Percentiles rank a stretch among this genome's conserved stretches.
Conservation (phyloP, 2,797 vertebrate species). For the Periophthalmus magnuspinnatus region DNA sequence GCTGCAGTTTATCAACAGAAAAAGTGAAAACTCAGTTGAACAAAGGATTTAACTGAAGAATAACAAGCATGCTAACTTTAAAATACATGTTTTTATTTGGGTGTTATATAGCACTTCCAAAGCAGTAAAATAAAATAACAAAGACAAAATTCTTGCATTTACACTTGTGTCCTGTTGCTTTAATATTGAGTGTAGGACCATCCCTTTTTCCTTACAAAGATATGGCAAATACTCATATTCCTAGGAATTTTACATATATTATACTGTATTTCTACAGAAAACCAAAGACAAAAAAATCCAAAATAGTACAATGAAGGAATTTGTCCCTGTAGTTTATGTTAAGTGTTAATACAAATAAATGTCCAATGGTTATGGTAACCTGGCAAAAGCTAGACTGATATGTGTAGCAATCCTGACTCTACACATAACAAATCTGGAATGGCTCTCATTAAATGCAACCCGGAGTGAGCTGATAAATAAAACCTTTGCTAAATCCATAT, state of each 20-base stretch:
- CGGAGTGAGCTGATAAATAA: not conserved
- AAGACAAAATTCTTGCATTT: conserved; percentile 6
- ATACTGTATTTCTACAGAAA: not conserved
- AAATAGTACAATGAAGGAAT: not conserved
- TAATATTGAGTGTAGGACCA: not conserved
- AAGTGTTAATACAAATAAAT: conserved; percentile 24
- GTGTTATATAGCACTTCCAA: conserved; percentile 38
- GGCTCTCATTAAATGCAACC: too few species aligned
- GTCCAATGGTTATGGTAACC: conserved; percentile 13
- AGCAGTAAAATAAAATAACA: conserved; percentile 45
- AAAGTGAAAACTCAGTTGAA: not conserved
- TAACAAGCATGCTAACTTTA: not conserved
- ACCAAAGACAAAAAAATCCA: not conserved
- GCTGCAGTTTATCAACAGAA: not conserved
- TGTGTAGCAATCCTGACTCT: not conserved
- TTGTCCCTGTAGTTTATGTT: conserved; percentile 26
- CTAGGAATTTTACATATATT: not conserved
- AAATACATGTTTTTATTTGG: conserved; percentile 46
- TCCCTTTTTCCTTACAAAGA: not conserved
- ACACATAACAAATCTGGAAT: not conserved
- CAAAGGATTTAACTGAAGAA: not conserved
- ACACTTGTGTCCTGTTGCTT: not conserved
- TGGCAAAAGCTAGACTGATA: not conserved
- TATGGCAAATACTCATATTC: not conserved
- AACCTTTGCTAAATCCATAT: not conserved